Conservation (phyloP, 2,113 vertebrate species). For the Anarhynchus alexandrinus region DNA sequence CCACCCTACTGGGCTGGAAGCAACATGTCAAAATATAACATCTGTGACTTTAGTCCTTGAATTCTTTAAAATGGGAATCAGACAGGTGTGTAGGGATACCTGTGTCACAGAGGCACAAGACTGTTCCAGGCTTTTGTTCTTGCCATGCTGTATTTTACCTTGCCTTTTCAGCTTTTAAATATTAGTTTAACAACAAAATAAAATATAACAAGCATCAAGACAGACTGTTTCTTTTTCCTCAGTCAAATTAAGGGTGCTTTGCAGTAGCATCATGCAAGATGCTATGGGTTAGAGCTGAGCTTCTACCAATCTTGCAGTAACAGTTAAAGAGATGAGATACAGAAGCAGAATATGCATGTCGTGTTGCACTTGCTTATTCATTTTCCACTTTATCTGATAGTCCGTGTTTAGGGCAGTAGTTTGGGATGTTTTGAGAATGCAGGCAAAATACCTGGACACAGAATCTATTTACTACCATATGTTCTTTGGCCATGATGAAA, state of each 20-base stretch:
- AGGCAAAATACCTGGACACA: not conserved
- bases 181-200: not conserved
- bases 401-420: not conserved
- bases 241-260: not conserved
- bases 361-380: not conserved
- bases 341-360: not conserved
- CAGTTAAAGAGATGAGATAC: not conserved
- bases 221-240: not conserved
- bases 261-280: not conserved
- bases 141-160: not conserved
- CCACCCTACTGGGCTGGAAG: not conserved
- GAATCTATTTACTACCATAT: not conserved
- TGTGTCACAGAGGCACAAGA: not conserved
- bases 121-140: not conserved
- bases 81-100: not conserved
- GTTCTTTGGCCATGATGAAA: constrained; percentile 9
- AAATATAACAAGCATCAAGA: not conserved
- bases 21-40: not conserved
- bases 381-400: not conserved
- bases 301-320: not conserved
- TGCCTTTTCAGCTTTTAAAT: not conserved
- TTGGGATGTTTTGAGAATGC: not conserved
- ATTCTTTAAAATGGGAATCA: not conserved
- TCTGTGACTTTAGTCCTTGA: not conserved
- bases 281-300: not conserved